Conservation (phyloP, 2,888 invertebrate species). For the Leucophenga montana region DNA sequence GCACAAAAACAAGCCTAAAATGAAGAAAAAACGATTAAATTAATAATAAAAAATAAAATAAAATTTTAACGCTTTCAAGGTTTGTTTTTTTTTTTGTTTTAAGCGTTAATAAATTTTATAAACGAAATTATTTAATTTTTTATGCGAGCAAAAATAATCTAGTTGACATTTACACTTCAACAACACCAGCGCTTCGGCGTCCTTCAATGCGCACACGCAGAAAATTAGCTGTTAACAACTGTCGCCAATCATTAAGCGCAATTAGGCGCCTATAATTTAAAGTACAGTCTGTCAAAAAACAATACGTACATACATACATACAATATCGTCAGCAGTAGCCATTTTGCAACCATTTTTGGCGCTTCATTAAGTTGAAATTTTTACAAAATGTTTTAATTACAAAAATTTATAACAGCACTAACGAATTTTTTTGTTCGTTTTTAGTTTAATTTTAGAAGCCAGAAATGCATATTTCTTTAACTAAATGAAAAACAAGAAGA, state of each 20-base stretch:
- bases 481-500: background rate
- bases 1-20: conserved; percentile 65
- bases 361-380: conserved; percentile 54
- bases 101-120: conserved; percentile 61
- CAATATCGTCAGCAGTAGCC: conserved; percentile 37
- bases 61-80: conserved; percentile 61
- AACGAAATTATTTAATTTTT: conserved; percentile 38
- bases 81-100: conserved; percentile 45
- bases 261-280: background rate
- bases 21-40: conserved; percentile 23
- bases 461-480: background rate
- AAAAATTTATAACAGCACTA: conserved; percentile 49
- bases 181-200: conserved; percentile 15
- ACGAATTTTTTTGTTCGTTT: conserved; percentile 6
- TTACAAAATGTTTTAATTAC: background rate
- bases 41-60: conserved; percentile 34
- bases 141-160: too few relatives aligned
- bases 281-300: conserved; percentile 14
- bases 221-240: conserved; percentile 39
- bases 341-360: conserved; percentile 46
- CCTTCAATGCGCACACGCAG: conserved; percentile 30
- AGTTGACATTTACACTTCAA: conserved; percentile 67
- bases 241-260: conserved; percentile 15
- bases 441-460: background rate
- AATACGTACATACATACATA: too few relatives aligned